Evolutionary conservation across 2,888 invertebrate genomes (phyloP).

Genomic region (Exocentrus adspersus): DNA sequence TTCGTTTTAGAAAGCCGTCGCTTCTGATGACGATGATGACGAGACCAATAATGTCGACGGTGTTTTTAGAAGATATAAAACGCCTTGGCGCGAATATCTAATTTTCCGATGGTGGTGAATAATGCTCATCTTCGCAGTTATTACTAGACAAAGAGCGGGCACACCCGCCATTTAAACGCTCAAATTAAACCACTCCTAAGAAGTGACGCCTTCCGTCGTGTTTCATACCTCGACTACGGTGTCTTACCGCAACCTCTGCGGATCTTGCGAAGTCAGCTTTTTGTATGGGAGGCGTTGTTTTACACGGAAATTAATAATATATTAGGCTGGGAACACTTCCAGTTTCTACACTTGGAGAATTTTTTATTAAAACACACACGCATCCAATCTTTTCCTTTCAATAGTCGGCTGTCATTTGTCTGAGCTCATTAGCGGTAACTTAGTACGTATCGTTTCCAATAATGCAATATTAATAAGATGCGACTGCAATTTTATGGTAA

Average conservation of each 20-base stretch:
- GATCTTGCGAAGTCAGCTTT: neutral
- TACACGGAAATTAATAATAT: no score
- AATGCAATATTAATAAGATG: neutral
- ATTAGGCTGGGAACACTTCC: no score
- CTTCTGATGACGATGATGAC: no score
- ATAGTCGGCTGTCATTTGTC: no score
- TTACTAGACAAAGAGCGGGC: neutral
- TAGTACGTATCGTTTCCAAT: neutral
- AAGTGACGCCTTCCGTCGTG: neutral
- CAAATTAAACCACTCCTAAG: neutral
- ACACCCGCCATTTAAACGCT: neutral
- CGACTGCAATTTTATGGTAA: slow-evolving; percentile 3
- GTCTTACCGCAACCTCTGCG: neutral
- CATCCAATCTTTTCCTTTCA: no score
- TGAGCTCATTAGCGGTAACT: no score
- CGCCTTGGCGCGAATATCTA: neutral
- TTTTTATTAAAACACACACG: no score
- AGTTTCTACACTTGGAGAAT: no score
- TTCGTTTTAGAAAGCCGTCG: no score
- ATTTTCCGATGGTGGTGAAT: neutral
- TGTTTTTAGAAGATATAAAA: no score
- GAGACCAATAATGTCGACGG: no score
- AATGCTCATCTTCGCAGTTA: neutral
- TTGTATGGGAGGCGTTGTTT: no score
- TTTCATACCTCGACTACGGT: neutral